Conservation (phyloP, 2,888 invertebrate species). For the Lasioglossum villosulum region DNA sequence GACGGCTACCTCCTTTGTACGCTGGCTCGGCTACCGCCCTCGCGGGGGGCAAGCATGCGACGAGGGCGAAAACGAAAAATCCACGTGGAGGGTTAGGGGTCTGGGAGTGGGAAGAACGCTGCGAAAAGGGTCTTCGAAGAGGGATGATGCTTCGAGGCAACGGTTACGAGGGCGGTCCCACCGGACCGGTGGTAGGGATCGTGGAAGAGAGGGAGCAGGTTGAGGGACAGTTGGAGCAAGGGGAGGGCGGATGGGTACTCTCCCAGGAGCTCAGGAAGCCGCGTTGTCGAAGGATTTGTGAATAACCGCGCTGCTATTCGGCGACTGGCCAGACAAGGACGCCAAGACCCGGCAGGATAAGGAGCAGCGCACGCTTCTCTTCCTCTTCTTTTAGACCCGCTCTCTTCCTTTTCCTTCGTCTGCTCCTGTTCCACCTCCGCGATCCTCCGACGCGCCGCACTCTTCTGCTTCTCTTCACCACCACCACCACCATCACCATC, state of each 20-base stretch:
- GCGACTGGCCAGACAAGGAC: conserved; percentile 78
- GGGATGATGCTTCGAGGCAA: conserved; percentile 79
- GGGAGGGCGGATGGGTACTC: conserved; percentile 62
- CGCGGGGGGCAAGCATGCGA: conserved; percentile 74
- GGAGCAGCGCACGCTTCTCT: conserved; percentile 74
- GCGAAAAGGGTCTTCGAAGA: conserved; percentile 67
- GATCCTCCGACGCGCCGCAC: conserved; percentile 34
- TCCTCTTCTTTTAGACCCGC: conserved; percentile 71
- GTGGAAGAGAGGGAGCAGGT: conserved; percentile 61
- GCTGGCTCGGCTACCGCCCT: conserved; percentile 78
- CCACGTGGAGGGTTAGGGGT: conserved; percentile 8
- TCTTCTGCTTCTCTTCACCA: conserved; percentile 46
- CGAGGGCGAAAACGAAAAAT: conserved; percentile 48
- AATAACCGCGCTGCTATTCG: conserved; percentile 83
- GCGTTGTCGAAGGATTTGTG: conserved; percentile 81
- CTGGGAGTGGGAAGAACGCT: conserved; percentile 55
- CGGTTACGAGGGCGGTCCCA: conserved; percentile 77
- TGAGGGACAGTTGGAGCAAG: conserved; percentile 58
- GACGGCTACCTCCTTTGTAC: conserved; percentile 70
- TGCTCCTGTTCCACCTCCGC: conserved; percentile 67
- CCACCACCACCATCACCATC: conserved; percentile 52
- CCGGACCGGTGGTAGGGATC: conserved; percentile 66
- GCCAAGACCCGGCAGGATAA: conserved; percentile 70
- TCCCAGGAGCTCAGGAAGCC: conserved; percentile 81
- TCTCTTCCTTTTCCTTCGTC: conserved; percentile 60